Percentiles rank a stretch among this genome's conserved stretches.
Conservation (phyloP, 2,113 vertebrate species). For the Neofelis nebulosa region DNA sequence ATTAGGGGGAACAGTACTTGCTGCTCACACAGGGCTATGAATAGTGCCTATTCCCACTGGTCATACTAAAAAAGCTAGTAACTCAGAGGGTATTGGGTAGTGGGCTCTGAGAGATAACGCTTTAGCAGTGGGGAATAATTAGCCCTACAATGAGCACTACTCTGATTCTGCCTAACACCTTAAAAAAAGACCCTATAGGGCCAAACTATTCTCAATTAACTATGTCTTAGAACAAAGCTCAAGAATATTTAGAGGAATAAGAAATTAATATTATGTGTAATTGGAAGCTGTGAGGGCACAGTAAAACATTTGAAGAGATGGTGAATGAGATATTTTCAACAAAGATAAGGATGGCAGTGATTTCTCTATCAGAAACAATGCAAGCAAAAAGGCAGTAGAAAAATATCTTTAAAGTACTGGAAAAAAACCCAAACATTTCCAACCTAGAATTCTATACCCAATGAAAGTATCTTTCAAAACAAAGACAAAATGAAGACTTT, state of each 20-base stretch:
- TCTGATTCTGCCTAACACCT: background rate
- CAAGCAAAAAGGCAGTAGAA: background rate
- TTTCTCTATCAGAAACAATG: background rate
- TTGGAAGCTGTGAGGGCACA: background rate
- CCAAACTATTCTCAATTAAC: background rate
- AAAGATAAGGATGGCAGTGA: background rate
- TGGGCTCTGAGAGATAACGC: background rate
- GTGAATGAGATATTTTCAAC: background rate
- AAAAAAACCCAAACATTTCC: background rate
- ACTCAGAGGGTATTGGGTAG: background rate
- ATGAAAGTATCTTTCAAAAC: background rate
- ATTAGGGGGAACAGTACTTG: background rate
- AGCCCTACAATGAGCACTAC: background rate
- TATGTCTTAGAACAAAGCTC: background rate
- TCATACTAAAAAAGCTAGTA: background rate
- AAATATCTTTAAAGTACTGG: background rate
- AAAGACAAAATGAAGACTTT: background rate
- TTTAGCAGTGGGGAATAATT: background rate
- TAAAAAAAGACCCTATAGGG: background rate
- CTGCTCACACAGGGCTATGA: background rate
- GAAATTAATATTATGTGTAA: background rate
- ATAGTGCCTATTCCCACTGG: background rate
- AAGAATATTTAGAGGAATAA: constrained; percentile 6
- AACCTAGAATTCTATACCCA: background rate
- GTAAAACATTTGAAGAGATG: background rate